Evolutionary conservation across 2,797 vertebrate genomes (phyloP).

Genomic region (Pseudocheirus occidentalis): DNA sequence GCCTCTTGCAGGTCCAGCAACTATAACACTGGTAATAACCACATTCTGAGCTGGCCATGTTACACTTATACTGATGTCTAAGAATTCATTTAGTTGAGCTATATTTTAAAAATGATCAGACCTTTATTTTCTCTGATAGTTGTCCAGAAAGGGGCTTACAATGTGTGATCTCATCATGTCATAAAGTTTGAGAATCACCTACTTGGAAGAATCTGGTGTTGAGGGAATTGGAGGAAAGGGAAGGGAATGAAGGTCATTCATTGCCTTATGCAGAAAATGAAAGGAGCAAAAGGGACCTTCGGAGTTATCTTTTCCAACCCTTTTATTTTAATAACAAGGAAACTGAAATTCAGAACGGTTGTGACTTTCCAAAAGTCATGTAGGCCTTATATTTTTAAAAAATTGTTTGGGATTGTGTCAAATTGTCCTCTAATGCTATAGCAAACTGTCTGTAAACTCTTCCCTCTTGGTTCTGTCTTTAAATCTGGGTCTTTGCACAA

Average conservation of each 20-base stretch:
- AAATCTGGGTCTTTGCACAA: too few species aligned
- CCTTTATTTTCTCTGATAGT: not conserved
- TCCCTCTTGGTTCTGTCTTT: too few species aligned
- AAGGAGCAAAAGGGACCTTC: not conserved
- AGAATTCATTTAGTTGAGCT: not conserved
- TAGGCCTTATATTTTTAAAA: not conserved
- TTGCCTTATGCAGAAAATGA: not conserved
- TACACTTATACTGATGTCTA: constrained; percentile 68
- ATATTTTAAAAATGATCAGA: not conserved
- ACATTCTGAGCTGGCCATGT: constrained; percentile 66
- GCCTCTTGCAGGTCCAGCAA: constrained; percentile 70
- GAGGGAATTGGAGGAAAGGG: not conserved
- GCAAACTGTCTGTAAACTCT: too few species aligned
- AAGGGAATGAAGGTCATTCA: not conserved
- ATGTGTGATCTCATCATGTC: not conserved
- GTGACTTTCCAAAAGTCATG: not conserved
- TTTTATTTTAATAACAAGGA: not conserved
- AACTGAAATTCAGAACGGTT: not conserved
- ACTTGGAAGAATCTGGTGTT: not conserved
- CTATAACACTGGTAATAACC: constrained; percentile 70
- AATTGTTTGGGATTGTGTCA: too few species aligned
- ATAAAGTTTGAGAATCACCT: constrained; percentile 22
- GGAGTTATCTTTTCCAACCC: not conserved
- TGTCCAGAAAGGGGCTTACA: not conserved
- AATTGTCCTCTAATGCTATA: too few species aligned